Percentiles rank a stretch among this genome's conserved stretches.
Evolutionary conservation across 2,888 invertebrate genomes (phyloP).

Genomic region (Caenorhabditis zanzibari): DNA sequence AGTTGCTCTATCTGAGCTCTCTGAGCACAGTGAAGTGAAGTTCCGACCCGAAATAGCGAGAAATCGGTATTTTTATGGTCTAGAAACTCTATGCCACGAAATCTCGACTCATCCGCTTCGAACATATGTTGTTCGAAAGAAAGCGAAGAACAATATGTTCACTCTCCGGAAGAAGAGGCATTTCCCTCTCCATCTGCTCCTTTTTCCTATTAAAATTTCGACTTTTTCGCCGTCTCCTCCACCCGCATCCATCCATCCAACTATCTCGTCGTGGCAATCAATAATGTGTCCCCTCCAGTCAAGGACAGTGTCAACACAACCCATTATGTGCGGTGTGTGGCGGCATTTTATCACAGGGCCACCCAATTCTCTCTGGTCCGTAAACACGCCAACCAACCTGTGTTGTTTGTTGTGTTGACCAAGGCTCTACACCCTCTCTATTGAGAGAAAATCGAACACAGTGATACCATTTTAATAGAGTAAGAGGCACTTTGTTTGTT

Average conservation of each 20-base stretch:
- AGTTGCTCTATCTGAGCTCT: no score
- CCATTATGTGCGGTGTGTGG: neutral
- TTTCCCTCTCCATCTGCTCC: neutral
- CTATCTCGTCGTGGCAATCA: slow-evolving; percentile 3
- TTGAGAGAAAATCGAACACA: no score
- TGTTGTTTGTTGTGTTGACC: no score
- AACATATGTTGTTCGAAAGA: neutral
- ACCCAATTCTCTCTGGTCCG: no score
- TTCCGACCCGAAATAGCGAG: no score
- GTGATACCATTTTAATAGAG: neutral
- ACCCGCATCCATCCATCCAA: neutral
- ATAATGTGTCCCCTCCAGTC: slow-evolving; percentile 13
- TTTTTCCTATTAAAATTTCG: neutral
- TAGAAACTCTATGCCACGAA: no score
- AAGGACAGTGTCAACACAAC: neutral
- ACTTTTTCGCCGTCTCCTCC: neutral
- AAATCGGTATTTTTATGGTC: no score
- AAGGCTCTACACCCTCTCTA: no score
- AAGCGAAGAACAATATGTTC: slow-evolving; percentile 1
- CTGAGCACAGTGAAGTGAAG: no score
- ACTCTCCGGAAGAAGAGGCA: no score
- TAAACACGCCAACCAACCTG: no score
- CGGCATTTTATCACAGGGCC: neutral
- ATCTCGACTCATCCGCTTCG: no score
- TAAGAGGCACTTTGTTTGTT: slow-evolving; percentile 49